phyloP scores from a whole-genome alignment of 2,113 vertebrate genomes.

The Brachyhypopomus gauderio region DNA sequence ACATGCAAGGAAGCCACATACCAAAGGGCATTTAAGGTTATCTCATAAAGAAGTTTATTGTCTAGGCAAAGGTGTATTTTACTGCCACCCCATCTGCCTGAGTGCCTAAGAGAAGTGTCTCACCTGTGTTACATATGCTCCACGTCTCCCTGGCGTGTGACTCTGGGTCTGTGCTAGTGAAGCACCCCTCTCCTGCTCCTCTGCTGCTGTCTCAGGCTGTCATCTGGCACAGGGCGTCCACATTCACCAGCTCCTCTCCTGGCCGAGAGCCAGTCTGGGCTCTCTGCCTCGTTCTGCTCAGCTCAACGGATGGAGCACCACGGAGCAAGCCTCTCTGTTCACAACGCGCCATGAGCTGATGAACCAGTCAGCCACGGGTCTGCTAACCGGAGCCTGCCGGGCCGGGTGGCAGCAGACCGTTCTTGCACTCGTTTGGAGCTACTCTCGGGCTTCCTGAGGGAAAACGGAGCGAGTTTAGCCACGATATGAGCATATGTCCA shows the following conservation, averaged over 20 bases:
- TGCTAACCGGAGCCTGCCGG: background rate
- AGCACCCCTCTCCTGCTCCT: slow-evolving; percentile 48
- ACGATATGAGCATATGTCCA: slow-evolving; percentile 67
- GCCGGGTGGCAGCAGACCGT: slow-evolving; percentile 7
- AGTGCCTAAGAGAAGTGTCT: slow-evolving; percentile 20
- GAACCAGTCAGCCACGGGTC: slow-evolving; percentile 16
- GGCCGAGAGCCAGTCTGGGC: slow-evolving; percentile 59
- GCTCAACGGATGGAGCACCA: slow-evolving; percentile 2
- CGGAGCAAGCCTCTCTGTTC: background rate
- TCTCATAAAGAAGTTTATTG: background rate
- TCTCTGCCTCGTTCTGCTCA: slow-evolving; percentile 37
- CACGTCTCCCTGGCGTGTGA: slow-evolving; percentile 49
- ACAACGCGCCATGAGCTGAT: slow-evolving; percentile 24
- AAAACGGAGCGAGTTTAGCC: slow-evolving; percentile 60
- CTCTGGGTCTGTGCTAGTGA: background rate
- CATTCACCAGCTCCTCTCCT: slow-evolving; percentile 59
- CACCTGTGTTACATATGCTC: slow-evolving; percentile 47
- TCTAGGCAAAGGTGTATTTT: slow-evolving; percentile 6
- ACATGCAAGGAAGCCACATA: background rate
- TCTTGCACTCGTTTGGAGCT: slow-evolving; percentile 58
- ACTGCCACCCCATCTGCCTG: slow-evolving; percentile 5
- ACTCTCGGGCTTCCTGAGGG: slow-evolving; percentile 53
- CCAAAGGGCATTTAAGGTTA: background rate
- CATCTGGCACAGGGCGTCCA: slow-evolving; percentile 59
- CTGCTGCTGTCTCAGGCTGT: slow-evolving; percentile 66